Conservation (phyloP, 1,140 invertebrate species). For the Helicoverpa armigera region DNA sequence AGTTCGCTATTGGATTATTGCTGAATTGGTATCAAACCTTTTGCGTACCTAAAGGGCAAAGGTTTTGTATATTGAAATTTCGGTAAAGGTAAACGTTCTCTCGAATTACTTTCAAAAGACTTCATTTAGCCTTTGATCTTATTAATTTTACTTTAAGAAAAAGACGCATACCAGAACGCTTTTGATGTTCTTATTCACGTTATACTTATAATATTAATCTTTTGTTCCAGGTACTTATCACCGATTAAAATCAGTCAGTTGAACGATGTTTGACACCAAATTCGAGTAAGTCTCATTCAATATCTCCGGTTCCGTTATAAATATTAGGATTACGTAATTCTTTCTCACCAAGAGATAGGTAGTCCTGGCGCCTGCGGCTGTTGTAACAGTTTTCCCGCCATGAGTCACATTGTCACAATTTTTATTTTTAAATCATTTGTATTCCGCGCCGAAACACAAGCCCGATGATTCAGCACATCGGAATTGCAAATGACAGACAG, state of each 20-base stretch:
- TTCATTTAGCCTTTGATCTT: not conserved
- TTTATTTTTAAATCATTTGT: constrained; percentile 57
- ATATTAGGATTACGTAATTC: no score
- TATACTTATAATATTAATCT: not conserved
- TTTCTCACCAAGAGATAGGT: no score
- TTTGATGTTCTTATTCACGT: not conserved
- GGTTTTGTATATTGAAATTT: not conserved
- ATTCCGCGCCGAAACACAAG: constrained; percentile 54
- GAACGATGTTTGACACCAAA: no score
- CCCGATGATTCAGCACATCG: constrained; percentile 41
- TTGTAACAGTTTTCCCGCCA: constrained; percentile 45
- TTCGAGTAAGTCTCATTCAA: no score
- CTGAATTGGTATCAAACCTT: not conserved
- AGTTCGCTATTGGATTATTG: not conserved
- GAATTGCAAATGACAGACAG: constrained; percentile 36
- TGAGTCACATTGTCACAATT: constrained; percentile 51
- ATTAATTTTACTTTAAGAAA: not conserved
- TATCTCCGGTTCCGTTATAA: no score
- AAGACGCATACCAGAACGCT: no score
- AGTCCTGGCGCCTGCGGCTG: not conserved
- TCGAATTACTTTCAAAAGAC: not conserved
- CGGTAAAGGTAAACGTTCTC: constrained; percentile 4
- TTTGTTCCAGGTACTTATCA: constrained; percentile 31
- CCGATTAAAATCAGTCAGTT: not conserved
- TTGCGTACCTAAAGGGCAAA: not conserved